These are phyloP conservation scores for Synergus japonicus DNA, from an alignment of 2,888 invertebrate genomes.

Conservation along the genomic window DNA sequence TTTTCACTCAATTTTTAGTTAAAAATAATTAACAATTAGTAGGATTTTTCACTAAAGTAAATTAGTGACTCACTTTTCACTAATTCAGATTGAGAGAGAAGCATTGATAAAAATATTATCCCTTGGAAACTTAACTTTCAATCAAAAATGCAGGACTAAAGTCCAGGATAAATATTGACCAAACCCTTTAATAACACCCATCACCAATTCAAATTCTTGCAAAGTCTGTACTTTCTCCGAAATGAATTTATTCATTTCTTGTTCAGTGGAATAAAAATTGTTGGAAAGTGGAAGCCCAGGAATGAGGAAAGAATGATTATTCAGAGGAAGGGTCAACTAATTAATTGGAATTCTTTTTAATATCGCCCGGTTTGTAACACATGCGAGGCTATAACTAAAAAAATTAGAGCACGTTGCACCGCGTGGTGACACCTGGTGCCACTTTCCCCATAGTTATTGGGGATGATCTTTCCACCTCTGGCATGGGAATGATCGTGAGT, in stretches of 20 bases:
- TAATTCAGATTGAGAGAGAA: too few species aligned
- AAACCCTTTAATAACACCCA: neutral
- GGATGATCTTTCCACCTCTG: slow-evolving; percentile 47
- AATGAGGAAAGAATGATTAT: neutral
- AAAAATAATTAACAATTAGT: too few species aligned
- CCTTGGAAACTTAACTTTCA: neutral
- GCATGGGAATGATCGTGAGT: slow-evolving; percentile 49
- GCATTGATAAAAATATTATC: neutral
- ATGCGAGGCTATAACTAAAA: slow-evolving; percentile 28
- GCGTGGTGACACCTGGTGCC: slow-evolving; percentile 53
- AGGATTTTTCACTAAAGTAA: too few species aligned
- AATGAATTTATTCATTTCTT: slow-evolving; percentile 9
- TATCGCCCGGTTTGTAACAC: slow-evolving; percentile 28
- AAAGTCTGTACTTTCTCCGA: neutral
- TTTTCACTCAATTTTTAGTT: too few species aligned
- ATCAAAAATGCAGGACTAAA: neutral
- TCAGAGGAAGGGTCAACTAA: neutral
- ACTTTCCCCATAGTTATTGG: slow-evolving; percentile 49
- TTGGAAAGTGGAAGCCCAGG: neutral
- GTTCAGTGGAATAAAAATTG: neutral
- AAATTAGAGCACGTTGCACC: slow-evolving; percentile 29
- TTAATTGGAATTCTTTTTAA: slow-evolving; percentile 25
- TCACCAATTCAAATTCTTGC: neutral
- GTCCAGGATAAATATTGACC: neutral
- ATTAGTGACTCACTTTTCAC: too few species aligned